phyloP scores from a whole-genome alignment of 2,113 vertebrate species.

The Mola mola region DNA sequence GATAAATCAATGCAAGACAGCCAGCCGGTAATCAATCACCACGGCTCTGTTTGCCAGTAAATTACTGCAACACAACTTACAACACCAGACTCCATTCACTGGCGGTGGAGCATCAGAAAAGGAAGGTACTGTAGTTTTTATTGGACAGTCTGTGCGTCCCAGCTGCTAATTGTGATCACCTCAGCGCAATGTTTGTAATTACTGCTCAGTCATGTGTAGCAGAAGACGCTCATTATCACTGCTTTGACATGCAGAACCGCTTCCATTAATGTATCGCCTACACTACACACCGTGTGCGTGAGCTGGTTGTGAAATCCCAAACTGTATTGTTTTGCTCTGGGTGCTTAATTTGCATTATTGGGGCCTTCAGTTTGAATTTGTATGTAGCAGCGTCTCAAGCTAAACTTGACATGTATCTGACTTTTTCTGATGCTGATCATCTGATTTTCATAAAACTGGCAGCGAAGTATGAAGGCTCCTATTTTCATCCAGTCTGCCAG shows the following conservation, averaged over 20 bases:
- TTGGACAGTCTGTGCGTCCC: background rate
- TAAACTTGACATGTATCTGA: constrained; percentile 9
- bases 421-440: no score
- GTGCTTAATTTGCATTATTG: background rate
- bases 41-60: constrained; percentile 29
- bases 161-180: constrained; percentile 22
- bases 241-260: constrained; percentile 42
- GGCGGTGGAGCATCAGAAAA: background rate
- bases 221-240: constrained; percentile 35
- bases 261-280: constrained; percentile 1
- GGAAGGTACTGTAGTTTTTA: background rate
- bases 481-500: constrained; percentile 46
- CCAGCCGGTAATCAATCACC: constrained; percentile 35
- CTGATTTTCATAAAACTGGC: constrained; percentile 25
- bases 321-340: constrained; percentile 6
- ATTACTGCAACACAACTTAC: constrained; percentile 47
- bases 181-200: constrained; percentile 43
- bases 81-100: constrained; percentile 25
- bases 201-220: constrained; percentile 23
- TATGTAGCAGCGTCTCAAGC: constrained; percentile 2
- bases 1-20: constrained; percentile 68
- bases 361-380: constrained; percentile 6
- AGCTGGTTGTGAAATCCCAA: constrained; percentile 26
- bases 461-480: constrained; percentile 44
- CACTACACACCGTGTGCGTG: constrained; percentile 11